A percentile compares a stretch with the other conserved stretches of the same genome.
These are phyloP conservation scores for Syndactyla subalaris DNA, from an alignment of 2,797 vertebrate genomes.

Conservation along the genomic window DNA sequence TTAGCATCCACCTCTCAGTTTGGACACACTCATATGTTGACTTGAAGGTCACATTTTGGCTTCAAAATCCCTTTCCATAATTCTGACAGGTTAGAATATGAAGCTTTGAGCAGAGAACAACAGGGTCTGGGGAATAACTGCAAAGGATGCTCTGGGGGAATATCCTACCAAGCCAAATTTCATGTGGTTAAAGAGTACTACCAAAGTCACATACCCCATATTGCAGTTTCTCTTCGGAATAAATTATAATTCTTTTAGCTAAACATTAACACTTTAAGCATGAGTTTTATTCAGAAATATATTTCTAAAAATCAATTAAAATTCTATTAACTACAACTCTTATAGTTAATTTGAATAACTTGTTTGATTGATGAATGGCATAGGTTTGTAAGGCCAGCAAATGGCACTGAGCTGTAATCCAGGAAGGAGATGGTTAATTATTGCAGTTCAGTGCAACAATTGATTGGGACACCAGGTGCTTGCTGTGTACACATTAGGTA, in stretches of 20 bases:
- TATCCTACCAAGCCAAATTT: not conserved
- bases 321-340: not conserved
- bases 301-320: not conserved
- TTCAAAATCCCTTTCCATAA: not conserved
- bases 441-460: not conserved
- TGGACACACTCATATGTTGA: not conserved
- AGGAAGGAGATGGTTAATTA: slow-evolving; percentile 6
- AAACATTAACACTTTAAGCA: not conserved
- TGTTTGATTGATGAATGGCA: not conserved
- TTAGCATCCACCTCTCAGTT: not conserved
- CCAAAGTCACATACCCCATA: not conserved
- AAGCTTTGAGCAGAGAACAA: not conserved
- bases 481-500: not conserved
- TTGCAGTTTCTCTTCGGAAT: not conserved
- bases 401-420: not conserved
- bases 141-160: not conserved
- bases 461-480: not conserved
- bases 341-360: not conserved
- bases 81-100: not conserved
- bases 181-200: not conserved
- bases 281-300: not conserved
- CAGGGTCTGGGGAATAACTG: not conserved
- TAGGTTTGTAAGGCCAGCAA: not conserved
- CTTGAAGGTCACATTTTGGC: not conserved
- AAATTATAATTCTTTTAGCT: not conserved